Evolutionary conservation across 2,113 vertebrate genomes (phyloP), one percentile per base, ranked within the genome.

Genomic region (Rhea americana): DNA sequence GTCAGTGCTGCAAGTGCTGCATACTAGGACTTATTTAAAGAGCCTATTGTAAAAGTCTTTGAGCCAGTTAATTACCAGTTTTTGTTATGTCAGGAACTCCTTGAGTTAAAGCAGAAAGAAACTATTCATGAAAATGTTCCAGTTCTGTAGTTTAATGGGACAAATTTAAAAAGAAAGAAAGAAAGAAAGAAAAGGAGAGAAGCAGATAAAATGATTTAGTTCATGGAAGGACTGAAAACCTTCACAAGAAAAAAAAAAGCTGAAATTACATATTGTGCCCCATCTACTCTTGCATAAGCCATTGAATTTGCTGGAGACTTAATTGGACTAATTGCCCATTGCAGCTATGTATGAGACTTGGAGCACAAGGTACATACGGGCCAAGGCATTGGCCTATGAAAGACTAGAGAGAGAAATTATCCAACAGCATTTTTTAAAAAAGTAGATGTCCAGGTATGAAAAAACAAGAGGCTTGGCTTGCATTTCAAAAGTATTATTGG

Each of bases 81-180:
- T 98, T 97, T 97, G 97, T 98, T 98, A 98, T 97, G 97, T 98
- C 97, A 98, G 98, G 97, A 98, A 94, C 97, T 98, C 97, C 96
- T 97, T 90, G 86, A 97, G 96, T 97, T 97, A 97, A 97, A 97
- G 97, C 96, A 98, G 97, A 98, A 98, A 97, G 97, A 96, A 97
- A 90, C 97, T 97, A 97, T 98, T 98, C 97, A 98, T 95, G 95
- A 97, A 92, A 97, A 96, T 95, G 97, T 98, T 98, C 97, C 97
- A 98, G 95, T 96, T 97, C 97, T 97, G 95, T 97, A 97, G 97
- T 98, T 98, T 98, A 98, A 98, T 97, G 97, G 96, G 95, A 97
- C 92, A 96, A 97, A 92, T 93, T 71, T 43, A 66, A 95, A 96
- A 96, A 96, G 93, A 93, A 73, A 97, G 87, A 51, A 67, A 56